phyloP scores from a whole-genome alignment of 2,113 vertebrate genomes.

The Heptranchias perlo region DNA sequence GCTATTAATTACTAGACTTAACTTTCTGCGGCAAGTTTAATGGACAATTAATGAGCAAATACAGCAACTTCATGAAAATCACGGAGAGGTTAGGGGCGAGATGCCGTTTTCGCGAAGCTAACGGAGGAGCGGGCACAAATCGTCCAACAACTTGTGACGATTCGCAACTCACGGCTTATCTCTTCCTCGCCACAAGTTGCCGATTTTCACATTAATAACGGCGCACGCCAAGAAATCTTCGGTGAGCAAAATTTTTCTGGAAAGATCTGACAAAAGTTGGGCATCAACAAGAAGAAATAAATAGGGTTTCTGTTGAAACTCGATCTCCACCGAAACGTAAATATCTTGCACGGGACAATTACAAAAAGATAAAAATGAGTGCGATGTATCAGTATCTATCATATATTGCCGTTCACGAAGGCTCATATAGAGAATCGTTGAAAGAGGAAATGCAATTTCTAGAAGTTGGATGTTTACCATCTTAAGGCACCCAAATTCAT shows the following conservation, averaged over 20 bases:
- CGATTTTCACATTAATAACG: background rate
- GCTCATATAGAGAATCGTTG: no score
- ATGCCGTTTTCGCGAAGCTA: no score
- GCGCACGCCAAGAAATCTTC: background rate
- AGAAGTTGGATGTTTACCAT: background rate
- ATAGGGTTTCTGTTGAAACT: background rate
- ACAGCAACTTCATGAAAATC: no score
- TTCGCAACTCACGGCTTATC: no score
- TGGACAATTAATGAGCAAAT: no score
- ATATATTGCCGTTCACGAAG: background rate
- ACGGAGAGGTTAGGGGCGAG: no score
- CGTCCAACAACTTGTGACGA: no score
- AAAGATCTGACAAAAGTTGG: background rate
- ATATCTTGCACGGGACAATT: background rate
- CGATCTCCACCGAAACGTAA: no score
- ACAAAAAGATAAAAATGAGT: background rate
- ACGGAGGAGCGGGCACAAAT: no score
- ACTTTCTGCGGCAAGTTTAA: no score
- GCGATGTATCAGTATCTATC: background rate
- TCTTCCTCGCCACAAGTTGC: background rate
- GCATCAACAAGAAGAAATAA: background rate
- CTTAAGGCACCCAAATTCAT: background rate
- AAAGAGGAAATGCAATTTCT: background rate
- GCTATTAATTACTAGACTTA: no score
- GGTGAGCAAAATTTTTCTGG: background rate